phyloP scores from a whole-genome alignment of 2,797 vertebrate species.

The Bradypodion pumilum region DNA sequence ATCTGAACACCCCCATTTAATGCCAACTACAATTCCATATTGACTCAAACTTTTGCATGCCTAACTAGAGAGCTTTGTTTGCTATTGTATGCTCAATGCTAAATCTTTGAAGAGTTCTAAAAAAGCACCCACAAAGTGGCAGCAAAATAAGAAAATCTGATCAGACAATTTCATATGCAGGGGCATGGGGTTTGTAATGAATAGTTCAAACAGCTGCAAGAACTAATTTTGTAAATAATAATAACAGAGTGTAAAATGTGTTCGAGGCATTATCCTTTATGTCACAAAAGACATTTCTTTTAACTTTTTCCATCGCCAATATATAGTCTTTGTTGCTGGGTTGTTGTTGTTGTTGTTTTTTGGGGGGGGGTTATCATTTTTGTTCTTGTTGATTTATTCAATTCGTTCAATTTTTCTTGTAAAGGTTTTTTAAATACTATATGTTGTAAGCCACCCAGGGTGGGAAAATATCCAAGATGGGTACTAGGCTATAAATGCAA shows the following conservation, averaged over 20 bases:
- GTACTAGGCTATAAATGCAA: too few species aligned
- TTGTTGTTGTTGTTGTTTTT: too few species aligned
- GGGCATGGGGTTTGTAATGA: background rate
- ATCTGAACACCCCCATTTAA: background rate
- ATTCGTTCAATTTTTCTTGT: too few species aligned
- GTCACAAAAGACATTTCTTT: background rate
- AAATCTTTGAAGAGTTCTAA: too few species aligned
- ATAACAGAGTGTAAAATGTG: background rate
- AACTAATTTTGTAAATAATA: background rate
- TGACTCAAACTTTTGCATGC: background rate
- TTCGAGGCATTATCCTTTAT: background rate
- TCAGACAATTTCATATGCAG: background rate
- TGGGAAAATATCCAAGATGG: too few species aligned
- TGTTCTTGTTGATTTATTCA: too few species aligned
- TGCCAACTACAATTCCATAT: background rate
- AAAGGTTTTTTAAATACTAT: too few species aligned
- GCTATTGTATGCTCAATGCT: background rate
- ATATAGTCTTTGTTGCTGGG: too few species aligned
- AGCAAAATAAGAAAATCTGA: background rate
- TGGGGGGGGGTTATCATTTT: too few species aligned
- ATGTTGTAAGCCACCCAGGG: too few species aligned
- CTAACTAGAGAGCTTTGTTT: background rate
- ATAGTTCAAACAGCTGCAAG: background rate
- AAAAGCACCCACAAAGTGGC: background rate
- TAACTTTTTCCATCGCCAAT: background rate